Evolutionary conservation across 2,797 vertebrate genomes (phyloP).

Genomic region (Lerista edwardsae): DNA sequence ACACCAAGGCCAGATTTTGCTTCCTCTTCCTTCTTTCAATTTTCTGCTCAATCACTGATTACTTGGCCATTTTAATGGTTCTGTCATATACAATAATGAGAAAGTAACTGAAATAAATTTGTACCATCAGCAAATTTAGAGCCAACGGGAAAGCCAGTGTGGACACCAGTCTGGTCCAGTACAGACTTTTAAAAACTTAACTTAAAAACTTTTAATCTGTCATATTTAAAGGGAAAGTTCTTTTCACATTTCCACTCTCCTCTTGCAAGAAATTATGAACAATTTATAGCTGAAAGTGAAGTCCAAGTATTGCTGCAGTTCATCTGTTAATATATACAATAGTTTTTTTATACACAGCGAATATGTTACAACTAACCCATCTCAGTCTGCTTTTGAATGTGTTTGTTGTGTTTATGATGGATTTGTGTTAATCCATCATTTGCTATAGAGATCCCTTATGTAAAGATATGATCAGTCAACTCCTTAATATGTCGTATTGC

Average conservation of each 20-base stretch:
- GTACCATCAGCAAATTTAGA: conserved; percentile 44
- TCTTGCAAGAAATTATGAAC: not conserved
- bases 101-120: conserved; percentile 55
- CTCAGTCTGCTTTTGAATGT: conserved; percentile 50
- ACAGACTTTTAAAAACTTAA: too few species aligned
- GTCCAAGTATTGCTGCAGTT: not conserved
- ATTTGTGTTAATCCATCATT: conserved; percentile 11
- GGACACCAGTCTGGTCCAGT: conserved; percentile 27
- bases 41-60: conserved; percentile 52
- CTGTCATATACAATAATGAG: conserved; percentile 29
- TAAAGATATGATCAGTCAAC: not conserved
- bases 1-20: conserved; percentile 33
- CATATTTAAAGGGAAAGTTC: conserved; percentile 22
- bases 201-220: conserved; percentile 44
- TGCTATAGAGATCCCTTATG: not conserved
- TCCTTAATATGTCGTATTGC: not conserved
- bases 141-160: conserved; percentile 31
- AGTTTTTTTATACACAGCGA: conserved; percentile 4
- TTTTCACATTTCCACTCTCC: conserved; percentile 39
- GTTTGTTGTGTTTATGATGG: conserved; percentile 49
- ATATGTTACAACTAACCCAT: conserved; percentile 25
- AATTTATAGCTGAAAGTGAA: conserved; percentile 29
- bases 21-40: conserved; percentile 12
- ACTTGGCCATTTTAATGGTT: conserved; percentile 3
- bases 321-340: conserved; percentile 1